A percentile compares a stretch with the other conserved stretches of the same genome.
Evolutionary conservation across 1,140 invertebrate species (phyloP).

Genomic region (Lepidostoma basale): DNA sequence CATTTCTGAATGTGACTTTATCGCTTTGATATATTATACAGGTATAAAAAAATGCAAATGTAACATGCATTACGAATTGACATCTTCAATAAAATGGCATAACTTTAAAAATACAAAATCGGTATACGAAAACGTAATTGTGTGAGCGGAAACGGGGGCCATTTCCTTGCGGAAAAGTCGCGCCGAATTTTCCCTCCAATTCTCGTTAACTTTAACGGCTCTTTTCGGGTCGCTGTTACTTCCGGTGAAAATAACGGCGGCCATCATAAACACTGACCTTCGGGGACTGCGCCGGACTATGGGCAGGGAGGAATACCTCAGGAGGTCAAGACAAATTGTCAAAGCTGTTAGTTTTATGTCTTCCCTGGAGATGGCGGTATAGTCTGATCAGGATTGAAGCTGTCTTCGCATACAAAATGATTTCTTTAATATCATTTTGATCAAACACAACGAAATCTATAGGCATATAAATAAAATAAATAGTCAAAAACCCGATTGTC

Average conservation of each 20-base stretch:
- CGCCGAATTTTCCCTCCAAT: not conserved
- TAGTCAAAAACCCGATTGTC: too few relatives aligned
- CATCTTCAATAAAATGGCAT: too few relatives aligned
- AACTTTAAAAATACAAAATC: too few relatives aligned
- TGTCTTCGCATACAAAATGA: too few relatives aligned
- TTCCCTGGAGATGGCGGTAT: conserved; percentile 9
- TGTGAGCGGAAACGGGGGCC: not conserved
- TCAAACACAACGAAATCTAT: too few relatives aligned
- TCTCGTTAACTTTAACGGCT: conserved; percentile 17
- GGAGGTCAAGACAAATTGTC: conserved; percentile 32
- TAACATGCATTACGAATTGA: too few relatives aligned
- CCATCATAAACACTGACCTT: conserved; percentile 42
- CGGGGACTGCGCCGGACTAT: conserved; percentile 25
- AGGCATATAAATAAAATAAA: too few relatives aligned
- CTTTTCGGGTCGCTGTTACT: not conserved
- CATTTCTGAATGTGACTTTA: not conserved
- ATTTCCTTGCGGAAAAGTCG: not conserved
- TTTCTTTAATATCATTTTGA: too few relatives aligned
- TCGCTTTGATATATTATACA: not conserved
- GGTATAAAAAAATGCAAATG: too few relatives aligned
- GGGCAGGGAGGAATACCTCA: conserved; percentile 26
- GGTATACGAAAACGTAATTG: too few relatives aligned
- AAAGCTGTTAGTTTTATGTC: conserved; percentile 37
- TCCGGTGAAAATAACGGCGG: conserved; percentile 34
- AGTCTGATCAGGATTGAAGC: too few relatives aligned